Evolutionary conservation across 2,113 vertebrate genomes (phyloP), one percentile per base, ranked within the genome.

Genomic region (Astatoreochromis straeleni): DNA sequence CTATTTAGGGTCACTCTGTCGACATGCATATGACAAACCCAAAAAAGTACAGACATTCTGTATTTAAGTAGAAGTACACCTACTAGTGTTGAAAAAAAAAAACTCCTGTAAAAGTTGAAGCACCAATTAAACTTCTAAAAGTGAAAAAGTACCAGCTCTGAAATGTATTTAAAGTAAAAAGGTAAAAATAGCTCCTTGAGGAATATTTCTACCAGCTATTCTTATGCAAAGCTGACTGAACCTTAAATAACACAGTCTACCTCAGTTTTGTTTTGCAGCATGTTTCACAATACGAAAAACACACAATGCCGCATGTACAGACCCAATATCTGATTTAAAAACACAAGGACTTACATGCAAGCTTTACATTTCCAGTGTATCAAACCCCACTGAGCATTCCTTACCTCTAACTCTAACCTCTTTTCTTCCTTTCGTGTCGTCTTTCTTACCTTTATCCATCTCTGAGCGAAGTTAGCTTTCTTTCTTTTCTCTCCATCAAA

Each of bases 401-500:
- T 65, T 35, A 65, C 60, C 31, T 65, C 38, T n/a, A 65, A 35
- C 9, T 65, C 60, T 7, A 65, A 65, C 10, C 60, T 65, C 6
- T 35, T 35, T 35, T 38, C 60, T 7, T 65, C 17, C 31, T n/a
- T 1, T 65, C 3, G 0, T 35, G 31, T n/a, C 4, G 1, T 65
- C 0, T 65, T 65, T 65, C 60, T 65, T 65, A 38, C 19, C 0
- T 38, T 0, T 65, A n/a, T 65, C 33, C 33, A 13, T 65, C 4
- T 38, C 19, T 65, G 33, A 65, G 60, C 19, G 0, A 65, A 65
- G 33, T 65, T 65, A 13, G 33, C 60, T 65, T 35, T 38, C 33
- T 65, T 38, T 65, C 19, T 0, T 65, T 38, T 65, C 60, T 65
- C 60, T 21, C 19, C 17, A 35, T 65, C 60, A 65, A 65, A 65